A percentile compares a stretch with the other conserved stretches of the same genome.
These are phyloP conservation scores for Rhogogaster chlorosoma DNA, from an alignment of 2,888 invertebrate species.

Conservation along the genomic window DNA sequence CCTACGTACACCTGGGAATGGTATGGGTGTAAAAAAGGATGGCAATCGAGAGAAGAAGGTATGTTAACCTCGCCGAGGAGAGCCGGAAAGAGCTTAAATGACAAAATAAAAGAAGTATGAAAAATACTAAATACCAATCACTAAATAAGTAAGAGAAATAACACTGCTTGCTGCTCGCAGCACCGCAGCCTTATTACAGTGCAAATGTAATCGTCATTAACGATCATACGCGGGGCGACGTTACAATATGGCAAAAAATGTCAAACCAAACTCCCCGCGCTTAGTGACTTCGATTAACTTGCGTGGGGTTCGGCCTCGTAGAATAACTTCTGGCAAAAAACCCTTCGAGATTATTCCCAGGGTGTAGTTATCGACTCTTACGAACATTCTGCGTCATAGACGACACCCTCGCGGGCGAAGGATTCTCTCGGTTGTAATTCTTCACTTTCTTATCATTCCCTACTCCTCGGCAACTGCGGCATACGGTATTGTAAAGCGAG, in stretches of 20 bases:
- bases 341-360: not conserved
- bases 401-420: not conserved
- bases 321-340: not conserved
- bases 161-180: not conserved
- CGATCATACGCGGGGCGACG: not conserved
- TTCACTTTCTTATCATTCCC: not conserved
- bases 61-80: not conserved
- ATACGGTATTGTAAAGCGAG: not conserved
- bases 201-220: constrained; percentile 38
- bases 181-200: not conserved
- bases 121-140: not conserved
- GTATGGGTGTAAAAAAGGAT: not conserved
- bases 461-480: no score
- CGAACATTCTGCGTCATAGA: no score
- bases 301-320: not conserved
- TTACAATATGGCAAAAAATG: not conserved
- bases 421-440: not conserved
- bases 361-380: not conserved
- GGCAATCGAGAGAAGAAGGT: not conserved
- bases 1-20: not conserved
- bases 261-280: not conserved
- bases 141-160: not conserved
- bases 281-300: not conserved
- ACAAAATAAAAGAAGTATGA: not conserved
- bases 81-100: not conserved